A percentile compares a stretch with the other conserved stretches of the same genome.
Conservation (phyloP, 2,113 vertebrate genomes). For the Rhinoderma darwinii region DNA sequence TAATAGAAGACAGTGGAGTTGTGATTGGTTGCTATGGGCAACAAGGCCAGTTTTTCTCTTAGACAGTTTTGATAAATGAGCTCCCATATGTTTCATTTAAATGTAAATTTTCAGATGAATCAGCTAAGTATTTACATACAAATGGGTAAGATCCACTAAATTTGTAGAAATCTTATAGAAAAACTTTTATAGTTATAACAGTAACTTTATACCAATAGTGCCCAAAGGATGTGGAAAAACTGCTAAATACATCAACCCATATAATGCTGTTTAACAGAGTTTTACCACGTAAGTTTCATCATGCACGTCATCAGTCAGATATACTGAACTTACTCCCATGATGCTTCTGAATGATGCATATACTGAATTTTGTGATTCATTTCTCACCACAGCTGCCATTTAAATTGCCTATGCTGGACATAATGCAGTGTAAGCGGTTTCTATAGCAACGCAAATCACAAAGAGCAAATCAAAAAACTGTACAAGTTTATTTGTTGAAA, state of each 20-base stretch:
- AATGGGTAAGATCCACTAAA: not conserved
- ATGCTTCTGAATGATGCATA: not conserved
- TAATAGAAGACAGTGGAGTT: too few species aligned
- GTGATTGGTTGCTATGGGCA: too few species aligned
- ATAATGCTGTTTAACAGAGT: not conserved
- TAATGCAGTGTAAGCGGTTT: not conserved
- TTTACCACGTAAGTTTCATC: not conserved
- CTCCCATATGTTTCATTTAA: too few species aligned
- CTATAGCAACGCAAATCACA: constrained; percentile 8
- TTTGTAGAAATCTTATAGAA: not conserved
- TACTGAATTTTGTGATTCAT: constrained; percentile 7
- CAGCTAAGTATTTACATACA: too few species aligned
- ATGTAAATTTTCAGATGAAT: too few species aligned
- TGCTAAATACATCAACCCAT: too few species aligned
- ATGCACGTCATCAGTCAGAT: too few species aligned
- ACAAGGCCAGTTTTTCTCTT: too few species aligned
- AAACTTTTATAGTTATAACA: not conserved
- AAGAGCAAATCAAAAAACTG: not conserved
- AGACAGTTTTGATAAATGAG: too few species aligned
- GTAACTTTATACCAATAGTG: not conserved
- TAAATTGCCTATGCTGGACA: not conserved
- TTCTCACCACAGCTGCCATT: not conserved
- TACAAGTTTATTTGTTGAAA: constrained; percentile 14
- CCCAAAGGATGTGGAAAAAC: not conserved
- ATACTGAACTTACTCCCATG: not conserved